These are phyloP conservation scores for Andrena cerasifolii DNA, from an alignment of 1,140 invertebrate genomes.

Conservation along the genomic window DNA sequence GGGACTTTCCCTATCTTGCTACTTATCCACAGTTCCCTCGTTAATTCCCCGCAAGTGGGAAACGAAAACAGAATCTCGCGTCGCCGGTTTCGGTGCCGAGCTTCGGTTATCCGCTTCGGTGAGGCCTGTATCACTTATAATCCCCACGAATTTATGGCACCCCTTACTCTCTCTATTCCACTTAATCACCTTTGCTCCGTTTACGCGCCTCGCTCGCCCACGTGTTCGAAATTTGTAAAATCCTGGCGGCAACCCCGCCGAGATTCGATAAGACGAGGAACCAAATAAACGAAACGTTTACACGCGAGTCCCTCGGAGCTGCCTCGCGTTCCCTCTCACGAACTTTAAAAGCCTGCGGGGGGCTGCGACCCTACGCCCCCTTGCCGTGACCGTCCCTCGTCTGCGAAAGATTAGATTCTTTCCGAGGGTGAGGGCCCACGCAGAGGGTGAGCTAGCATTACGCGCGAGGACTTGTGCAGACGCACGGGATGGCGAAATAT, in stretches of 20 bases:
- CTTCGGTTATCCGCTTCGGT: too few relatives aligned
- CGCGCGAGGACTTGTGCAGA: conserved; percentile 14
- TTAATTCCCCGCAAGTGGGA: background rate
- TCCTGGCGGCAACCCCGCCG: background rate
- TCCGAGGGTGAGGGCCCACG: conserved; percentile 18
- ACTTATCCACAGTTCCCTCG: background rate
- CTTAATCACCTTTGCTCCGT: too few relatives aligned
- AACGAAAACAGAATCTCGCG: background rate
- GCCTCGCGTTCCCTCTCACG: conserved; percentile 16
- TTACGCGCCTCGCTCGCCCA: too few relatives aligned
- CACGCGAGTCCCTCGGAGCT: conserved; percentile 3
- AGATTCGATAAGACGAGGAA: conserved; percentile 20
- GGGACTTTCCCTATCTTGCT: background rate
- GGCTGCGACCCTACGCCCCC: background rate
- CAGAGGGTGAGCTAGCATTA: background rate
- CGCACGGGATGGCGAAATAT: conserved; percentile 21
- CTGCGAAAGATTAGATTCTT: conserved; percentile 32
- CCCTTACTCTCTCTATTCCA: too few relatives aligned
- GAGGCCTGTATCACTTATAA: too few relatives aligned
- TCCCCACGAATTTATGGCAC: too few relatives aligned
- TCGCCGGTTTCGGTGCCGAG: too few relatives aligned
- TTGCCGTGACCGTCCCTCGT: conserved; percentile 24
- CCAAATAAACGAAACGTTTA: conserved; percentile 28
- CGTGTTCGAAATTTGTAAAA: background rate
- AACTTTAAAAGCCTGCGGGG: conserved; percentile 11